Evolutionary conservation across 1,140 invertebrate species (phyloP), one percentile per base, ranked within the genome.

Genomic region (Sarcophaga bullata): DNA sequence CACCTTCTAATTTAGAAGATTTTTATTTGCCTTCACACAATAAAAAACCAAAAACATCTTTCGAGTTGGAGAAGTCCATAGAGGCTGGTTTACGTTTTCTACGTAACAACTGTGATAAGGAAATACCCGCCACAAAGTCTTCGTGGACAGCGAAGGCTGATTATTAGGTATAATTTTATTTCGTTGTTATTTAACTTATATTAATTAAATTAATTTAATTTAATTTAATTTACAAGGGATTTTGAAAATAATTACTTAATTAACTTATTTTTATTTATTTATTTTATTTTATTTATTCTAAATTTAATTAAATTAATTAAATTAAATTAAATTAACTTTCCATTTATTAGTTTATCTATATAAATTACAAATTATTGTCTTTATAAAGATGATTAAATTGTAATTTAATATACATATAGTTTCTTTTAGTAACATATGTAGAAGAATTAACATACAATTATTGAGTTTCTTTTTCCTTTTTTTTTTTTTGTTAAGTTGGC

Each of bases 21-120:
- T 93, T 93, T 13, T 19, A 11, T n/a, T 73, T 82, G 58, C 82
- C 87, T 0, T 46, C 86, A 0, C 15, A 81, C 46, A 54, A 86
- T 0, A 90, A 87, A 62, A 84, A 84, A 3, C 37, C 78, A 8
- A 87, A 85, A 75, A 85, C 84, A 0, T 82, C 85, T 25, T 85
- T 87, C 6, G 91, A 93, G 82, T 88, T 94, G 19, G 92, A 91
- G 84, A 93, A 93, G 72, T 93, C 93, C 4, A 95, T 95, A 86
- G 92, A 92, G 81, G 94, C 93, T 81, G 95, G 95, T 11, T 89
- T 95, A 6, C 93, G 92, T 85, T 95, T 92, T 86, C 91, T 96
- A 73, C 92, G 95, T 84, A 84, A 93, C 82, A 91, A 92, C 85
- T 91, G 91, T 73, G 93, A 93, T 85, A 91, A 91, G 80, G 91